phyloP scores from a whole-genome alignment of 2,797 vertebrate genomes.

The Tinamus major region DNA sequence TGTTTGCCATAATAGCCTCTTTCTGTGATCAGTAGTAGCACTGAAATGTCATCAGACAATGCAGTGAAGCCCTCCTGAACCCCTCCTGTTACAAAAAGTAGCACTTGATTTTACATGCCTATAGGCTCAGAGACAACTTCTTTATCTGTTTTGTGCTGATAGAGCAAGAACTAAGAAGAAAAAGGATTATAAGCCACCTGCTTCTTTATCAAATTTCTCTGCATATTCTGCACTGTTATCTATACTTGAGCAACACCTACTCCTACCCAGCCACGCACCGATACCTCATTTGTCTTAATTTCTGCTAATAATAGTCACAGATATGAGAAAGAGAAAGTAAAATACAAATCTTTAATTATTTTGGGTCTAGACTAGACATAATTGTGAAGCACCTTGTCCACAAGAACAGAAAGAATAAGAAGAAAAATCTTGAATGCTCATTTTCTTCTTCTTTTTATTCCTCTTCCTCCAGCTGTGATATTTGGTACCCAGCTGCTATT shows the following conservation, averaged over 20 bases:
- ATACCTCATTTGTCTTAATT: conserved; percentile 57
- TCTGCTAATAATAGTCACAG: conserved; percentile 37
- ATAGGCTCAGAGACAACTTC: neutral
- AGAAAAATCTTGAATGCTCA: neutral
- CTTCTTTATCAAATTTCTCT: conserved; percentile 13
- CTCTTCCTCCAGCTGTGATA: neutral
- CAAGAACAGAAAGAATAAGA: neutral
- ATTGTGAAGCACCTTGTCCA: neutral
- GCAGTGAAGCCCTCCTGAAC: neutral
- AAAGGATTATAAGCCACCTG: neutral
- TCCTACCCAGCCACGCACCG: neutral
- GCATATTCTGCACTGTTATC: neutral
- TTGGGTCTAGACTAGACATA: neutral
- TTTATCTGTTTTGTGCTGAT: neutral
- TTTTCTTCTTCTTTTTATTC: neutral
- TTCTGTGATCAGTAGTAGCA: fast-evolving
- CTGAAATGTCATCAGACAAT: neutral
- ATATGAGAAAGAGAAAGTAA: conserved; percentile 43
- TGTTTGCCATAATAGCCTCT: neutral
- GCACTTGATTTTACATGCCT: neutral
- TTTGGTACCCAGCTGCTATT: neutral
- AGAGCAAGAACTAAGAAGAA: conserved; percentile 7
- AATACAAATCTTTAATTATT: conserved; percentile 29
- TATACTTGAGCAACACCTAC: neutral
- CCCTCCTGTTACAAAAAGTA: neutral